Base-by-base conservation (phyloP, 2,113 vertebrate species). In the Barnardius zonarius region DNA sequence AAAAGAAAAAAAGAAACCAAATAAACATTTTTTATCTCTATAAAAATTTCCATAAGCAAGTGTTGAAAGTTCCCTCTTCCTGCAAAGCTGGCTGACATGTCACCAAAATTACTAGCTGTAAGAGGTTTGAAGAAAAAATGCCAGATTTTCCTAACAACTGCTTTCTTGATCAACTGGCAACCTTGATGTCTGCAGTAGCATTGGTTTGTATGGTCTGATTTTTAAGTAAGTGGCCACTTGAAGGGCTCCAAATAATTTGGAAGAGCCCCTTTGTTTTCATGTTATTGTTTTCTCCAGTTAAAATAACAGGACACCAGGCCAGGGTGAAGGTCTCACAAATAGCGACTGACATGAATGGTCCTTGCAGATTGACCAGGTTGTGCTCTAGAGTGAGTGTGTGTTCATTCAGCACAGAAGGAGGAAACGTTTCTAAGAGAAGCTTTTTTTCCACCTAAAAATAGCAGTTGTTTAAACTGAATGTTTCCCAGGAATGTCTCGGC, bases 281-380 rank as follows among this genome's bases (percentile, higher is more conserved):
- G 13, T 67, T 67, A 25, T 14, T 72, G 1, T 83, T 81, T 77
- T 83, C 35, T 20, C 14, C 35, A 39, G 2, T 46, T 85, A 63
- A 87, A 90, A 74, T 77, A 52, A 6, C 0, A 0, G 30, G 11
- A 18, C 46, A 39, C 24, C 37, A 64, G 27, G 17, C 27, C 7
- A 52, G 13, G 59, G 48, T 1, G 0, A 90, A 11, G 6, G 15
- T 77, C 37, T 85, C 23, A 33, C 15, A 43, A 79, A 33, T 41
- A 46, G 9, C 0, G 1, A 2, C 44, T 37, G n/a, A 49, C 2
- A 1, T 0, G 1, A 72, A 59, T 2, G 3, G 35, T 64, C 13
- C 24, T 63, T 66, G 23, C 33, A 39, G 57, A 87, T 12, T 0
- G 2, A 41, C 17, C 3, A 14, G 5, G 15, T 22, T 28, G 8